Conservation (phyloP, 2,797 vertebrate genomes). For the Decapterus maruadsi region DNA sequence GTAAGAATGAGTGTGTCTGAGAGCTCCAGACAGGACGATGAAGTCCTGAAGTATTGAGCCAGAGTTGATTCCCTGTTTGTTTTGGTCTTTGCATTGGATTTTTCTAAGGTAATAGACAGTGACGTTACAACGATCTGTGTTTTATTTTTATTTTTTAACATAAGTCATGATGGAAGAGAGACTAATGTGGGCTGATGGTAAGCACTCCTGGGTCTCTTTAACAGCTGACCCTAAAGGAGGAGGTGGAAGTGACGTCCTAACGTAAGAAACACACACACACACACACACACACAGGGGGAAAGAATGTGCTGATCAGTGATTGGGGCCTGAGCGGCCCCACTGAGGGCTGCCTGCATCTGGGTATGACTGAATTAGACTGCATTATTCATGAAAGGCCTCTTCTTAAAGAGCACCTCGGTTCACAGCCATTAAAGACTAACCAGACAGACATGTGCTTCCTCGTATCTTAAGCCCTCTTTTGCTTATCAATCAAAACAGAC, state of each 20-base stretch:
- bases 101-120: not conserved
- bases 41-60: not conserved
- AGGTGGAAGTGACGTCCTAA: constrained; percentile 9
- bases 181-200: not conserved
- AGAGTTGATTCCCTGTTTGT: not conserved
- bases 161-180: constrained; percentile 2
- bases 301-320: constrained; percentile 56
- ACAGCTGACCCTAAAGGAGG: constrained; percentile 34
- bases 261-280: constrained; percentile 21
- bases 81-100: not conserved
- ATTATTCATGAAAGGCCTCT: constrained; percentile 80
- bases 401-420: constrained; percentile 59
- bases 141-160: not conserved
- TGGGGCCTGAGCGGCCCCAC: constrained; percentile 34
- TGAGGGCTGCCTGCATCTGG: constrained; percentile 52
- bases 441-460: constrained; percentile 27
- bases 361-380: constrained; percentile 63
- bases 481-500: constrained; percentile 67
- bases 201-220: constrained; percentile 37
- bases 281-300: constrained; percentile 4
- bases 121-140: not conserved
- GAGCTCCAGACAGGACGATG: not conserved
- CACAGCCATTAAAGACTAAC: constrained; percentile 75
- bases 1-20: not conserved
- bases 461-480: constrained; percentile 43